Conservation (phyloP, 2,888 invertebrate genomes). For the Noctua janthe region DNA sequence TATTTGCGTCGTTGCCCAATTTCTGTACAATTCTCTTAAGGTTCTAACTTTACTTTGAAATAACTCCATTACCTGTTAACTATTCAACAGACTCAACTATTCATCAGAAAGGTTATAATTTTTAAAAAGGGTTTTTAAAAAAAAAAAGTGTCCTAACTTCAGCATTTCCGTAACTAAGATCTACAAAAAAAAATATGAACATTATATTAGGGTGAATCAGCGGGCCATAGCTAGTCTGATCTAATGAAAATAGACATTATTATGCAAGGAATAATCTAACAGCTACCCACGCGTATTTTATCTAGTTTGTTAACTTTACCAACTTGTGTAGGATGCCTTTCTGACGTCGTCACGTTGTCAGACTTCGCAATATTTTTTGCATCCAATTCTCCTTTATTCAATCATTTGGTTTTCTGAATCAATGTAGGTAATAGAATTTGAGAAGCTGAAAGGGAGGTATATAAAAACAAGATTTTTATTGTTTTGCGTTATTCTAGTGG, state of each 20-base stretch:
- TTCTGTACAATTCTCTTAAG: too few relatives aligned
- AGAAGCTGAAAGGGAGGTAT: background rate
- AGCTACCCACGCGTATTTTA: background rate
- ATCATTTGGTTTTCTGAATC: background rate
- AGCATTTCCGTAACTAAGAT: too few relatives aligned
- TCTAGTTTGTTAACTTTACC: conserved; percentile 6
- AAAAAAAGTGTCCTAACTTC: too few relatives aligned
- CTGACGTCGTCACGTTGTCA: background rate
- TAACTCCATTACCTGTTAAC: too few relatives aligned
- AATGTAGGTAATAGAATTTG: background rate
- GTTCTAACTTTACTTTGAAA: too few relatives aligned
- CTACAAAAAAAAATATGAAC: background rate
- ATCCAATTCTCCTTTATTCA: background rate
- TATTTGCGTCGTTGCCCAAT: too few relatives aligned
- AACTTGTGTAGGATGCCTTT: background rate
- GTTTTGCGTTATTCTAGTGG: background rate
- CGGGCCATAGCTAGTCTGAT: background rate
- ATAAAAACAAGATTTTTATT: background rate
- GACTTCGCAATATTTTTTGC: background rate
- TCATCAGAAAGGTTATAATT: too few relatives aligned
- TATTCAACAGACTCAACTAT: too few relatives aligned
- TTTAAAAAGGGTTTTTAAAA: too few relatives aligned
- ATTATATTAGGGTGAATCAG: background rate
- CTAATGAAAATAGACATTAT: background rate
- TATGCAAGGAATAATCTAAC: conserved; percentile 11